Evolutionary conservation across 2,888 invertebrate species (phyloP), one percentile per base, ranked within the genome.

Genomic region (Mesorhabditis belari): DNA sequence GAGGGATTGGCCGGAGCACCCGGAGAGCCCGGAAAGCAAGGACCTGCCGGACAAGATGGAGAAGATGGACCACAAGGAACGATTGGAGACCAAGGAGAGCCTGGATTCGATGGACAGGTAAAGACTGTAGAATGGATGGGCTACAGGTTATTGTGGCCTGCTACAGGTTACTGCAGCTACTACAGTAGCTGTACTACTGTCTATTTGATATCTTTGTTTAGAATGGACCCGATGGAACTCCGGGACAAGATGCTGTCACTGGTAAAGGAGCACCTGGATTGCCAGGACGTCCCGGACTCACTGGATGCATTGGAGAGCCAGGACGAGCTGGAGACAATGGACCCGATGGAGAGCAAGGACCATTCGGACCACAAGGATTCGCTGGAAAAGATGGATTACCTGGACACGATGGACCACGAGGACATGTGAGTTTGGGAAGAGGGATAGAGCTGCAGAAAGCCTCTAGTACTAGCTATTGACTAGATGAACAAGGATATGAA

Each of bases 11-110:
- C 29, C 19, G 61, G 61, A 5, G 3, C 50, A 53, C 24, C 28
- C 12, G 35, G 51, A 27, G 51, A 44, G 52, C 21, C 24, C 12
- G 70, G 73, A 70, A 70, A 73, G 59, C 69, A 69, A 58, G 73
- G 73, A 70, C 66, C 60, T 62, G 66, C 68, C 24, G 73, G 71
- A 61, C 66, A 65, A 44, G 73, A 73, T 60, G 73, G 73, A 67
- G 66, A 70, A 66, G 70, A 69, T 63, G 73, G 73, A 64, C 67
- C 70, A 54, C 60, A 69, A 49, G 73, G 73, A 65, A 67, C 65
- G 54, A 68, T 68, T 59, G 73, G 73, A 63, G 63, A 66, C 56
- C 64, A 70, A 55, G 73, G 73, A 61, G 55, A 61, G n/a, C 71
- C 70, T 53, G 73, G 73, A 66, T 63, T 63, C 52, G 65, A 69